These are phyloP conservation scores for Octonoba sinensis DNA, from an alignment of 2,888 invertebrate species.

Conservation along the genomic window DNA sequence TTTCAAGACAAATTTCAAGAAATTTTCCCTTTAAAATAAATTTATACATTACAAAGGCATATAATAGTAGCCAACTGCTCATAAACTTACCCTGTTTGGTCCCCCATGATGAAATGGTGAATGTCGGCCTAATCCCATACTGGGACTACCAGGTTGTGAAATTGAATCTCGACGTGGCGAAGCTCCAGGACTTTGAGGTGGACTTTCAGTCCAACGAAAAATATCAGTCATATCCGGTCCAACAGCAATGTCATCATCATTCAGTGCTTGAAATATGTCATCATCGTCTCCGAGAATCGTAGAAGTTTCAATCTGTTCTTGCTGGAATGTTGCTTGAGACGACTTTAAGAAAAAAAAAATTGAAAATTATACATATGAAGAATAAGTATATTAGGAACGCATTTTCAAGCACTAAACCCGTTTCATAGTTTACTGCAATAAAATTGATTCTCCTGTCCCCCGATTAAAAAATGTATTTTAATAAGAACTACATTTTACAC, in stretches of 20 bases:
- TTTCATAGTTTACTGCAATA: no score
- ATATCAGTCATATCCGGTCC: conserved; percentile 80
- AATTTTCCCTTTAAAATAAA: no score
- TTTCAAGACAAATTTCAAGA: no score
- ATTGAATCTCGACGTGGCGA: conserved; percentile 70
- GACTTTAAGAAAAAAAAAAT: conserved; percentile 73
- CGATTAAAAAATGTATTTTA: no score
- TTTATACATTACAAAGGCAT: no score
- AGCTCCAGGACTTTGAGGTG: conserved; percentile 75
- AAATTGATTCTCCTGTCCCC: no score
- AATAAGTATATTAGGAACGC: no score
- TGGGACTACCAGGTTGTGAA: conserved; percentile 74
- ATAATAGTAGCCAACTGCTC: no score
- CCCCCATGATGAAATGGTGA: conserved; percentile 75
- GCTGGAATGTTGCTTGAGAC: conserved; percentile 78
- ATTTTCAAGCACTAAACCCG: no score
- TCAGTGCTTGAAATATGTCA: conserved; percentile 60
- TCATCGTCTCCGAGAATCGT: conserved; percentile 59
- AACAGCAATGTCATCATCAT: conserved; percentile 66
- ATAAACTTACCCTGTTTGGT: conserved; percentile 73
- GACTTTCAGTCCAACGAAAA: conserved; percentile 79
- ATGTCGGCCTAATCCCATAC: conserved; percentile 74
- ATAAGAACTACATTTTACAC: no score
- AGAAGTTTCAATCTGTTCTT: conserved; percentile 66
- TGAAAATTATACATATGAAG: no score